Evolutionary conservation across 2,113 vertebrate genomes (phyloP).

Genomic region (Hypanus sabinus): DNA sequence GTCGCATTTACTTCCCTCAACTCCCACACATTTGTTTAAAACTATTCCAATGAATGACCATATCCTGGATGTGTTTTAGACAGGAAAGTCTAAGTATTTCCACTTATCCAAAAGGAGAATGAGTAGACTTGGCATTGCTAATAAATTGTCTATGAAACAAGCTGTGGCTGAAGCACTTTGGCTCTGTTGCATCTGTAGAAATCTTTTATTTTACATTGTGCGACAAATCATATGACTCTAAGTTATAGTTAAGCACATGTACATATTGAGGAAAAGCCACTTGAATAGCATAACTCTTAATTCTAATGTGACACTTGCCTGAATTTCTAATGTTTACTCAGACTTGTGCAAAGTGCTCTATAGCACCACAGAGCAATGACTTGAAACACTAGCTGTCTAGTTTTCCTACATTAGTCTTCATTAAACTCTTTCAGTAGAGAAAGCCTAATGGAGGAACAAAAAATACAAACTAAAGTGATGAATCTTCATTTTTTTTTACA

Average conservation of each 20-base stretch:
- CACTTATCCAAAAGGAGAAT: constrained; percentile 25
- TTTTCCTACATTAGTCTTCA: neutral
- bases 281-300: neutral
- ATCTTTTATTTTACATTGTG: neutral
- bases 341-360: neutral
- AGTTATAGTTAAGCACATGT: neutral
- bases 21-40: constrained; percentile 19
- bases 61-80: constrained; percentile 37
- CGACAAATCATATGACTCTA: neutral
- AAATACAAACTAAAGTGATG: neutral
- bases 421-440: neutral
- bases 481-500: neutral
- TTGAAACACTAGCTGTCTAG: neutral
- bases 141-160: neutral
- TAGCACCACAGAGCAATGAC: neutral
- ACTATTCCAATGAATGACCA: constrained; percentile 26
- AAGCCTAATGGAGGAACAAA: neutral
- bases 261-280: neutral
- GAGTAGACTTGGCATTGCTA: constrained; percentile 1
- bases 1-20: constrained; percentile 26
- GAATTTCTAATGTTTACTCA: neutral
- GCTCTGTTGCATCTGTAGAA: neutral
- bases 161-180: neutral
- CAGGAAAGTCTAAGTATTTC: constrained; percentile 30
- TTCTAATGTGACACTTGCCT: neutral